phyloP scores from a whole-genome alignment of 2,797 vertebrate species.

The Enteromius radiatus region DNA sequence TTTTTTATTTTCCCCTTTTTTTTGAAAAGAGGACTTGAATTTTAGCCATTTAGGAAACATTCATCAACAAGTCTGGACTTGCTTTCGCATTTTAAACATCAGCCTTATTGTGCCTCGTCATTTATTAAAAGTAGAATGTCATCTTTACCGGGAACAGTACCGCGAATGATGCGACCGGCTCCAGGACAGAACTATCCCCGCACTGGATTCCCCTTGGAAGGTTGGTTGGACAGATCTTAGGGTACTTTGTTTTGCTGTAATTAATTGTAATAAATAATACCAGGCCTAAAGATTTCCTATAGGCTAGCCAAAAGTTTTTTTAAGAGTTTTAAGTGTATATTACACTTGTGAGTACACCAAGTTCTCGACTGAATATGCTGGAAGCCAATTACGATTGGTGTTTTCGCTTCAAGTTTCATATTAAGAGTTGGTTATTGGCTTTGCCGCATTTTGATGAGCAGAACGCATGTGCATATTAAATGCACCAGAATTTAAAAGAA shows the following conservation, averaged over 20 bases:
- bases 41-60: slow-evolving; percentile 47
- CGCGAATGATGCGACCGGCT: slow-evolving; percentile 87
- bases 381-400: not conserved
- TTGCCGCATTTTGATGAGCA: not conserved
- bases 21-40: slow-evolving; percentile 41
- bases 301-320: not conserved
- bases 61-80: slow-evolving; percentile 58
- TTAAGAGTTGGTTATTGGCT: not conserved
- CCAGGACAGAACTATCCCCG: slow-evolving; percentile 88
- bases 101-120: slow-evolving; percentile 61
- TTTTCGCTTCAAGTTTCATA: not conserved
- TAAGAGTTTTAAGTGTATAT: not conserved
- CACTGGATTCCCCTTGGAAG: slow-evolving; percentile 87
- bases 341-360: not conserved
- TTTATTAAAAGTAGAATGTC: slow-evolving; percentile 74
- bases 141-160: slow-evolving; percentile 81
- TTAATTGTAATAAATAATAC: not conserved
- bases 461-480: not conserved
- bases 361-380: not conserved
- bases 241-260: not conserved
- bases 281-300: not conserved
- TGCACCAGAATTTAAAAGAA: not conserved
- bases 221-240: slow-evolving; percentile 67
- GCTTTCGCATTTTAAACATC: slow-evolving; percentile 55
- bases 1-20: slow-evolving; percentile 37